phyloP scores from a whole-genome alignment of 2,888 invertebrate species.

The Phragmatobia fuliginosa region DNA sequence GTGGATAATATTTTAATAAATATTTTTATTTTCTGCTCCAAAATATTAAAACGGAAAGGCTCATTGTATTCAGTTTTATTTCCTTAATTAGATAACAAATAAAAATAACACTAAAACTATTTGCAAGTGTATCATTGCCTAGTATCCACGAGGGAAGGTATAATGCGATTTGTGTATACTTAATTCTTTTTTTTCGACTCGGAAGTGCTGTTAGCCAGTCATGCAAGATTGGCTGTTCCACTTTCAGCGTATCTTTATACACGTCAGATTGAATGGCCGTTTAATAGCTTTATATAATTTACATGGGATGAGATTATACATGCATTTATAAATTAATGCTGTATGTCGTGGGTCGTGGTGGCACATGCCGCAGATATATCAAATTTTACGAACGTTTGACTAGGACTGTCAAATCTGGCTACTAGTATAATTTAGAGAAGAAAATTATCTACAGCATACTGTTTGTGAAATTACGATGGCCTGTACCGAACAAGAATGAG shows the following conservation, averaged over 20 bases:
- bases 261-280: slow-evolving; percentile 16
- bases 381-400: background rate
- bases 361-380: slow-evolving; percentile 3
- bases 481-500: background rate
- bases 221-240: slow-evolving; percentile 22
- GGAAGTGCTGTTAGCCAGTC: slow-evolving; percentile 15
- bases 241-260: slow-evolving; percentile 24
- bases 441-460: too few species aligned
- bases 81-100: background rate
- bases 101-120: background rate
- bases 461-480: too few species aligned
- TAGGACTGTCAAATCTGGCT: background rate
- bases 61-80: background rate
- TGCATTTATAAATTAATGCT: slow-evolving; percentile 41
- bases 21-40: background rate
- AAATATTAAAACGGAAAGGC: background rate
- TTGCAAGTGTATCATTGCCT: background rate
- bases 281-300: slow-evolving; percentile 26
- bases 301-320: slow-evolving; percentile 16
- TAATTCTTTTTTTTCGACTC: background rate
- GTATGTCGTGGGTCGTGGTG: slow-evolving; percentile 47
- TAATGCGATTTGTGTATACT: background rate
- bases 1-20: background rate
- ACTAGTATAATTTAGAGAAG: too few species aligned
- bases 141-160: slow-evolving; percentile 1